Evolutionary conservation across 2,797 vertebrate genomes (phyloP).

Genomic region (Pelodytes ibericus): DNA sequence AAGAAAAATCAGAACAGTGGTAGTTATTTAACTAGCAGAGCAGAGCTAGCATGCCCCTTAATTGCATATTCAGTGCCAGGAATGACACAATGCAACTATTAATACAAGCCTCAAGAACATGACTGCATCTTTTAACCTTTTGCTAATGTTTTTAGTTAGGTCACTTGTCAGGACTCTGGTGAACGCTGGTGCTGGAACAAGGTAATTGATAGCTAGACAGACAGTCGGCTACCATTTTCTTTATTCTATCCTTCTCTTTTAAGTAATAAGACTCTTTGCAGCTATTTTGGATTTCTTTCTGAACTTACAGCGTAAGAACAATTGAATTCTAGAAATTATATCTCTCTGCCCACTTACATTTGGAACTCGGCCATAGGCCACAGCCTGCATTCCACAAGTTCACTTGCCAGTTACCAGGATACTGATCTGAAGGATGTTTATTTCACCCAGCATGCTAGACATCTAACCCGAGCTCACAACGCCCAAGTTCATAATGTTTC

Average conservation of each 20-base stretch:
- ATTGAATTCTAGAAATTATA: slow-evolving; percentile 8
- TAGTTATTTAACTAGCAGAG: no score
- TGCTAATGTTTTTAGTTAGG: slow-evolving; percentile 64
- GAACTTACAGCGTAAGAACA: slow-evolving; percentile 20
- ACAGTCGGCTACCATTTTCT: background rate
- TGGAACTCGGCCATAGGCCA: slow-evolving; percentile 61
- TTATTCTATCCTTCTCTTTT: background rate
- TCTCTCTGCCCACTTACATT: slow-evolving; percentile 51
- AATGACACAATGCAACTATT: slow-evolving; percentile 68
- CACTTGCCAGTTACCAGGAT: slow-evolving; percentile 67
- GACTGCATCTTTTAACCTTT: slow-evolving; percentile 74
- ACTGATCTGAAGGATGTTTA: slow-evolving; percentile 58
- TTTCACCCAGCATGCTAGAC: slow-evolving; percentile 37
- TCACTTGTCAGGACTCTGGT: slow-evolving; percentile 64
- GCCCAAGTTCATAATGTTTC: background rate
- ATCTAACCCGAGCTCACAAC: background rate
- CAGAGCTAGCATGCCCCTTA: slow-evolving; percentile 59
- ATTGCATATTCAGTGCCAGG: slow-evolving; percentile 69
- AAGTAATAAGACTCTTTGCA: background rate
- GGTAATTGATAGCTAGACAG: background rate
- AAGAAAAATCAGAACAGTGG: background rate
- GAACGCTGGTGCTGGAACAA: background rate
- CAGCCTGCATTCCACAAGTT: slow-evolving; percentile 65
- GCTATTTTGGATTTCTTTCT: background rate
- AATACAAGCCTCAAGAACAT: slow-evolving; percentile 62